Conservation (phyloP, 2,797 vertebrate genomes). For the Taeniopygia guttata region DNA sequence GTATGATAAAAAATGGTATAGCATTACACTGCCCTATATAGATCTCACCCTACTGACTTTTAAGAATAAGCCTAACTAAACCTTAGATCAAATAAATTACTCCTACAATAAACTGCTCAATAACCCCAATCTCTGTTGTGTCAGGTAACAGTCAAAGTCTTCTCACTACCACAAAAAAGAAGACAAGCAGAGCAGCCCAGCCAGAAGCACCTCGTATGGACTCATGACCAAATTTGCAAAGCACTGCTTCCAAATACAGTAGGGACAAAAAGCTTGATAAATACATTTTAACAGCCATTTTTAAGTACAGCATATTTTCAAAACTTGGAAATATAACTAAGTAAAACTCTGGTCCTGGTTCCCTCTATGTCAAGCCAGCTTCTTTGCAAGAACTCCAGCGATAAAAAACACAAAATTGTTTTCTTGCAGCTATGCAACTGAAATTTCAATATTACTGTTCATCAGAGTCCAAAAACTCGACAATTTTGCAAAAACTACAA, state of each 20-base stretch:
- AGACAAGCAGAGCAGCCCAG: not conserved
- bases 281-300: not conserved
- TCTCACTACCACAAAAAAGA: not conserved
- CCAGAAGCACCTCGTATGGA: not conserved
- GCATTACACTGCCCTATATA: not conserved
- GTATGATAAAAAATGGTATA: not conserved
- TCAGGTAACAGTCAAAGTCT: not conserved
- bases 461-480: not conserved
- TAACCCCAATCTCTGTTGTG: not conserved
- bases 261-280: not conserved
- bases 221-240: not conserved
- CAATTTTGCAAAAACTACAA: not conserved
- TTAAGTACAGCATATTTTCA: not conserved
- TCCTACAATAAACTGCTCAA: not conserved
- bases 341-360: not conserved
- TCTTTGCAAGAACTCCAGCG: not conserved
- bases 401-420: not conserved
- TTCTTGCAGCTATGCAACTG: not conserved
- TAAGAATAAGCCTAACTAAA: not conserved
- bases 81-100: not conserved
- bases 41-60: not conserved
- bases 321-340: not conserved
- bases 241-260: not conserved
- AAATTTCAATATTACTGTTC: not conserved
- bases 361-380: not conserved